These are phyloP conservation scores for Indicator maculatus DNA, from an alignment of 2,113 vertebrate genomes.

Conservation along the genomic window DNA sequence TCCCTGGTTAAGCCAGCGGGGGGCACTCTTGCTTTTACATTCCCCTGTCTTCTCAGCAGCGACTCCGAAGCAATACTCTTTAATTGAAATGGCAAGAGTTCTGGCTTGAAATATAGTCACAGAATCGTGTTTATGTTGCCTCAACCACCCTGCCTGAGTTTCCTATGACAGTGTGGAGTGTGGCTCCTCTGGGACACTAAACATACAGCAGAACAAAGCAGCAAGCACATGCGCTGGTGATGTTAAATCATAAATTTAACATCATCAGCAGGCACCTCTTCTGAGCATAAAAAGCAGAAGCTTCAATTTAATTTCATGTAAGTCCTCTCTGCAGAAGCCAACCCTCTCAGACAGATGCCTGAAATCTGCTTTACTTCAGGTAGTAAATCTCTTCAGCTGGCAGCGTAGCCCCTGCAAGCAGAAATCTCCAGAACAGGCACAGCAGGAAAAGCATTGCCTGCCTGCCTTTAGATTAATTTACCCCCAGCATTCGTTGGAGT, in stretches of 20 bases:
- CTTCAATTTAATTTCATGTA: not conserved
- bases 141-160: not conserved
- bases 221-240: not conserved
- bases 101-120: not conserved
- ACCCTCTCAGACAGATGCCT: not conserved
- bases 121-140: not conserved
- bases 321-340: not conserved
- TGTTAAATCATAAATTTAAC: constrained; percentile 21
- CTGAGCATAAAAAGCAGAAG: not conserved
- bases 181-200: not conserved
- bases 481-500: not conserved
- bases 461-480: not conserved
- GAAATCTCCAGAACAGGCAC: not conserved
- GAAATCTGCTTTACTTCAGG: not conserved
- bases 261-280: not conserved
- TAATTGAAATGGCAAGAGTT: not conserved
- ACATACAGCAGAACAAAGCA: not conserved
- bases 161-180: not conserved
- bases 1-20: not conserved
- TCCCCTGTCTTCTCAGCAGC: not conserved
- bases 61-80: not conserved
- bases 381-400: not conserved
- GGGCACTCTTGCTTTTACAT: not conserved
- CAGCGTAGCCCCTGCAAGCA: not conserved
- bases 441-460: not conserved